Evolutionary conservation across 2,113 vertebrate genomes (phyloP).

Genomic region (Nothocercus julius): DNA sequence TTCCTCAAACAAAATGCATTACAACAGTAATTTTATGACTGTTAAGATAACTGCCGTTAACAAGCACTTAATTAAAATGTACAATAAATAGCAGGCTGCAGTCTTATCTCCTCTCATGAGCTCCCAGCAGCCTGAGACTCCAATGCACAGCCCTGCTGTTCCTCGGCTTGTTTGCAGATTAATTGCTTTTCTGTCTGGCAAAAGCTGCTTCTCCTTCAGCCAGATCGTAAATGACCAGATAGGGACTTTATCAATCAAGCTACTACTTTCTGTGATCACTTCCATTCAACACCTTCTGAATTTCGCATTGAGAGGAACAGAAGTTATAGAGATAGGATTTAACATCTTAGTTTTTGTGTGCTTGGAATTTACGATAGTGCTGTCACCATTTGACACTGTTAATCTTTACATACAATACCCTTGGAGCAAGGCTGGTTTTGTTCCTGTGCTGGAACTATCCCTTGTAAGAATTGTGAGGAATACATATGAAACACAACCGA

Average conservation of each 20-base stretch:
- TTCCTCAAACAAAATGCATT: conserved; percentile 98
- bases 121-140: conserved; percentile 88
- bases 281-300: conserved; percentile 82
- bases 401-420: conserved; percentile 69
- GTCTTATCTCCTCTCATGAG: conserved; percentile 96
- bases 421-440: conserved; percentile 60
- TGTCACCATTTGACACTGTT: conserved; percentile 67
- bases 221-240: conserved; percentile 99
- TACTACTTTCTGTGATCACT: conserved; percentile 82
- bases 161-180: conserved; percentile 98
- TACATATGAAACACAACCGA: not conserved
- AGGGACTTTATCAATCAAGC: conserved; percentile 98
- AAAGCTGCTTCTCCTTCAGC: conserved; percentile 91
- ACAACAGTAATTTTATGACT: conserved; percentile 99
- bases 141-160: conserved; percentile 95
- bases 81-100: conserved; percentile 98
- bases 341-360: conserved; percentile 69
- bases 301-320: conserved; percentile 74
- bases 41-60: conserved; percentile 99
- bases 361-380: conserved; percentile 64
- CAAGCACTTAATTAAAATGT: conserved; percentile 99
- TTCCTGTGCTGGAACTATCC: conserved; percentile 46
- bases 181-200: conserved; percentile 99
- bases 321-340: conserved; percentile 72
- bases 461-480: conserved; percentile 55